Base-by-base conservation (phyloP, 2,113 vertebrate species). In the Eptatretus burgeri region DNA sequence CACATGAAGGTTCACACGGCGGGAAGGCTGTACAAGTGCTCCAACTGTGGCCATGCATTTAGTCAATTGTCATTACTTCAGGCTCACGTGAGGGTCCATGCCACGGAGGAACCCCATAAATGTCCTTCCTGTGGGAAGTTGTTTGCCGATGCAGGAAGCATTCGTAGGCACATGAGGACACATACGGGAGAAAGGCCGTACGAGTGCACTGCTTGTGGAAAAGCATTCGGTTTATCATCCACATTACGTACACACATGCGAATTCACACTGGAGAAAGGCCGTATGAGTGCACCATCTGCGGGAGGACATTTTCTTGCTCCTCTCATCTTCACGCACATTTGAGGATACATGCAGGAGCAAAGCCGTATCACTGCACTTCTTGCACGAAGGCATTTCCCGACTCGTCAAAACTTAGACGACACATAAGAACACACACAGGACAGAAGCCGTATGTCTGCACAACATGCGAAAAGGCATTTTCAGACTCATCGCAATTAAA, bases 351-450 rank as follows among this genome's bases (percentile, higher is more conserved):
- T 19, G 19, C 56, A 20, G 56, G 56, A 20, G 56, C n/a, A 20
- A 60, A 60, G 56, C 56, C 20, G n/a, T 60, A 60, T 20, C 56
- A 60, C 56, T 60, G 56, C 56, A 60, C 56, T 20, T n/a, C 20
- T 20, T 60, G 56, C 56, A 19, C n/a, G n/a, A 60, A 17, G 56
- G 56, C n/a, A 19, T 60, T 60, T 60, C 20, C 56, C 12, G n/a
- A 20, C 56, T 60, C 56, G 56, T n/a, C n/a, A 9, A 17, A 60
- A n/a, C 56, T 60, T 10, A n/a, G 56, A n/a, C n/a, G 56, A n/a
- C 56, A 60, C 12, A n/a, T 17, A 20, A n/a, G 56, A 20, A 60
- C 56, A 10, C 56, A 60, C 56, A 60, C 56, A 20, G 56, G 56
- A n/a, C n/a, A 60, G 56, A 60, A 60, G 56, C 56, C 56, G 56